A percentile compares a stretch with the other conserved stretches of the same genome.
Conservation (phyloP, 2,888 invertebrate genomes). For the Oxyscelio sp. region DNA sequence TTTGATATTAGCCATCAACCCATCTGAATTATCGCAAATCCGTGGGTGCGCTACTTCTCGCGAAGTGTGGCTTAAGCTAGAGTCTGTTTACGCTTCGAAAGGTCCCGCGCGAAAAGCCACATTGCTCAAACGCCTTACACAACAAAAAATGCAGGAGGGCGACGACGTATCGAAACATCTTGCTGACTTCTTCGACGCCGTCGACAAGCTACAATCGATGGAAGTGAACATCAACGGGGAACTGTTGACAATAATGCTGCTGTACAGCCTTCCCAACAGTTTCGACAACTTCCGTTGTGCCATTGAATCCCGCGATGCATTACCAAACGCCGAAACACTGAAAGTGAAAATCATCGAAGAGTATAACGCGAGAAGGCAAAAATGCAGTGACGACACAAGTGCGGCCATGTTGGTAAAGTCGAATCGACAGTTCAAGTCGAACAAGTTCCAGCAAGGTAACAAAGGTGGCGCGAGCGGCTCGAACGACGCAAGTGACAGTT, state of each 20-base stretch:
- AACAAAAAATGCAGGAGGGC: slow-evolving; percentile 21
- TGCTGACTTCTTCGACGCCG: slow-evolving; percentile 36
- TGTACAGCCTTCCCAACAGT: slow-evolving; percentile 16
- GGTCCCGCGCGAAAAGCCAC: no score
- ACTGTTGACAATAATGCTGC: slow-evolving; percentile 5
- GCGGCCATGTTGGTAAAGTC: background rate
- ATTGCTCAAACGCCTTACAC: background rate
- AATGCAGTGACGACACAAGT: background rate
- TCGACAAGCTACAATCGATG: slow-evolving; percentile 49
- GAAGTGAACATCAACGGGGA: slow-evolving; percentile 34
- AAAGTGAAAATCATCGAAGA: slow-evolving; percentile 38
- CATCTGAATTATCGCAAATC: slow-evolving; percentile 26
- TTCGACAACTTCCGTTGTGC: slow-evolving; percentile 50
- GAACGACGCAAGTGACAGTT: no score
- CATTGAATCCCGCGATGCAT: slow-evolving; percentile 54
- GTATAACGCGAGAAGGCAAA: background rate
- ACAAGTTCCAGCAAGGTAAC: no score
- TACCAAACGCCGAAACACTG: slow-evolving; percentile 38
- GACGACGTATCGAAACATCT: slow-evolving; percentile 13
- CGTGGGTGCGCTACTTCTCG: background rate
- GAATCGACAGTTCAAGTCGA: no score
- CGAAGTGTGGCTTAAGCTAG: slow-evolving; percentile 4
- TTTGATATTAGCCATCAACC: slow-evolving; percentile 20
- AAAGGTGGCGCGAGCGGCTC: background rate
- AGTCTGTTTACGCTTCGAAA: no score